Conservation (phyloP, 2,113 vertebrate genomes). For the Casuarius casuarius region DNA sequence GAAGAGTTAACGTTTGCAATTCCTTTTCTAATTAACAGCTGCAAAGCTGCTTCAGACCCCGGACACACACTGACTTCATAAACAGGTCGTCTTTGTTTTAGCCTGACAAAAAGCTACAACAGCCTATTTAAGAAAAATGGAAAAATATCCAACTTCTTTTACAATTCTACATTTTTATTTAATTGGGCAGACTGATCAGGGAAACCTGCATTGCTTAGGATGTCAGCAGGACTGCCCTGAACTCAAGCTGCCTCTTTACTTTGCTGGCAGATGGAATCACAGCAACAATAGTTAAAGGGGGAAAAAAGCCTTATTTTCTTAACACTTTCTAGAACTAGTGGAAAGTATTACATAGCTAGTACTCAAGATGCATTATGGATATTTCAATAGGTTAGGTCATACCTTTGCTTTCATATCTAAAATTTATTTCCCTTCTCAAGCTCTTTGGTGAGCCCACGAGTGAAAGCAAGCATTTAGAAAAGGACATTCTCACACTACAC, state of each 20-base stretch:
- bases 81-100: background rate
- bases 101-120: background rate
- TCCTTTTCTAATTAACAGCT: background rate
- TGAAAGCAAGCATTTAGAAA: background rate
- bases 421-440: background rate
- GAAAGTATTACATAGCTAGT: background rate
- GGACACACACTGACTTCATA: background rate
- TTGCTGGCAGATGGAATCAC: background rate
- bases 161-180: background rate
- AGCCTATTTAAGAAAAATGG: background rate
- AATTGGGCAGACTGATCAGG: background rate
- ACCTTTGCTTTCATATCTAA: background rate
- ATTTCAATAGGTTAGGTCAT: background rate
- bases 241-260: background rate
- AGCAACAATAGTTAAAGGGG: background rate
- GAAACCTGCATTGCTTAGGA: background rate
- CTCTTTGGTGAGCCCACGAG: background rate
- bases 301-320: background rate
- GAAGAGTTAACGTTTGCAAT: background rate
- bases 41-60: background rate
- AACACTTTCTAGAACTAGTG: background rate
- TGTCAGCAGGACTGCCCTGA: background rate
- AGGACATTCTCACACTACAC: background rate
- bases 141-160: background rate
- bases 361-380: background rate